Base-by-base conservation (phyloP, 2,113 vertebrate species). In the Ptychochromis oligacanthus region DNA sequence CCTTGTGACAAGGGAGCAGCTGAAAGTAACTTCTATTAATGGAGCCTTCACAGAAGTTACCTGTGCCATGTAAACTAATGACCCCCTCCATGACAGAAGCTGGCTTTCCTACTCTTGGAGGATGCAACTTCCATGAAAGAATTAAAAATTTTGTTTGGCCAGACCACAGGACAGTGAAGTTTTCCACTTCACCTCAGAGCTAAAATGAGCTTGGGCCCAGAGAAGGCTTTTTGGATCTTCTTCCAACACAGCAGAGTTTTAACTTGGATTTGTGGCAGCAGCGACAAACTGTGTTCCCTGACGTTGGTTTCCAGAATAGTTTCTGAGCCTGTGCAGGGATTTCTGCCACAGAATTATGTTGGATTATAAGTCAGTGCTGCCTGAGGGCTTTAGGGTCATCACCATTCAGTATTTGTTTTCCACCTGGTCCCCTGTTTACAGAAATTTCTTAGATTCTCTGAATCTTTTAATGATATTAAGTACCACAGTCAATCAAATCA, bases 181-280 rank as follows among this genome's bases (percentile, higher is more conserved):
- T 64, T 64, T 64, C 34, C 40, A 9, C 40, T 40, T 64, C 34
- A 64, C 34, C 38, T 6, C 61, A 8, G 34, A 38, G n/a, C n/a
- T n/a, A n/a, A n/a, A n/a, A n/a, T n/a, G 61, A 64, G 2, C 20
- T 40, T 40, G 2, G n/a, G 61, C 34, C n/a, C n/a, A n/a, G n/a
- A n/a, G n/a, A n/a, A n/a, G n/a, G n/a, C n/a, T 9, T 64, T 64
- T 40, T 64, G 20, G 36, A 64, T 64, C 22, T 64, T 64, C 38
- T n/a, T n/a, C n/a, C 14, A 20, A 64, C 38, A 40, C 40, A 20
- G 22, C 15, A 20, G n/a, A 64, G 61, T 1, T 64, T 64, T 64
- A 24, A 12, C 61, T 40, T 64, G 36, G 20, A 64, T 40, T 64
- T 24, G n/a, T 40, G 20, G 61, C 22, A 40, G 12, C 61, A 64